phyloP scores from a whole-genome alignment of 2,888 invertebrate genomes.

The Apodemia mormo region DNA sequence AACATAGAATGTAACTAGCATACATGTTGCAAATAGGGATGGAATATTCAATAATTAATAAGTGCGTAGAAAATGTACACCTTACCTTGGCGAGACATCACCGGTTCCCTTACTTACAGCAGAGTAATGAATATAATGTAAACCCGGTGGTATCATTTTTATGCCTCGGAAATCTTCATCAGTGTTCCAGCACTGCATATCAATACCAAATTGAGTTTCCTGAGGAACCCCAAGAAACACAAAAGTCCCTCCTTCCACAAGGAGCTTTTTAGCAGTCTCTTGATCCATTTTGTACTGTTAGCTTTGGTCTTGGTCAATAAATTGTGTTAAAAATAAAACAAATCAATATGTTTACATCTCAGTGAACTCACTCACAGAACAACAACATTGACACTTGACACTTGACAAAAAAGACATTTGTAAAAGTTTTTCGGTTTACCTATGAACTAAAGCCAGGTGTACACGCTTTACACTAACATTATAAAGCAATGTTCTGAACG shows the following conservation, averaged over 20 bases:
- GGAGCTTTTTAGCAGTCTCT: slow-evolving; percentile 87
- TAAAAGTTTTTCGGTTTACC: not conserved
- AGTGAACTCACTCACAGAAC: slow-evolving; percentile 13
- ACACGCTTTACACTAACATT: not conserved
- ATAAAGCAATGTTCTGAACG: not conserved
- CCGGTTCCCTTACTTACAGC: slow-evolving; percentile 82
- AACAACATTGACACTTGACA: slow-evolving; percentile 18
- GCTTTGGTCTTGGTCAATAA: slow-evolving; percentile 43
- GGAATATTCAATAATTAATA: not conserved
- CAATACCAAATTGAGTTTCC: slow-evolving; percentile 98
- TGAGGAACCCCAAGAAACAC: slow-evolving; percentile 92
- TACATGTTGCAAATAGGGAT: not conserved
- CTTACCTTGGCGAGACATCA: slow-evolving; percentile 85
- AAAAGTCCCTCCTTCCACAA: slow-evolving; percentile 91
- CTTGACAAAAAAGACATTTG: slow-evolving; percentile 38
- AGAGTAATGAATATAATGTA: slow-evolving; percentile 96
- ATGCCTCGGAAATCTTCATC: slow-evolving; percentile 96
- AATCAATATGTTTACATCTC: slow-evolving; percentile 61
- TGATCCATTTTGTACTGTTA: slow-evolving; percentile 84
- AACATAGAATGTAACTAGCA: too few relatives aligned
- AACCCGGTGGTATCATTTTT: slow-evolving; percentile 99
- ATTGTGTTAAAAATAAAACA: slow-evolving; percentile 48
- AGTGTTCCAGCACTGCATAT: slow-evolving; percentile 90
- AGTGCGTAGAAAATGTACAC: not conserved
- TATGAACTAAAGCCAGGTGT: not conserved